Evolutionary conservation across 2,888 invertebrate genomes (phyloP).

Genomic region (Drosophila mulleri): DNA sequence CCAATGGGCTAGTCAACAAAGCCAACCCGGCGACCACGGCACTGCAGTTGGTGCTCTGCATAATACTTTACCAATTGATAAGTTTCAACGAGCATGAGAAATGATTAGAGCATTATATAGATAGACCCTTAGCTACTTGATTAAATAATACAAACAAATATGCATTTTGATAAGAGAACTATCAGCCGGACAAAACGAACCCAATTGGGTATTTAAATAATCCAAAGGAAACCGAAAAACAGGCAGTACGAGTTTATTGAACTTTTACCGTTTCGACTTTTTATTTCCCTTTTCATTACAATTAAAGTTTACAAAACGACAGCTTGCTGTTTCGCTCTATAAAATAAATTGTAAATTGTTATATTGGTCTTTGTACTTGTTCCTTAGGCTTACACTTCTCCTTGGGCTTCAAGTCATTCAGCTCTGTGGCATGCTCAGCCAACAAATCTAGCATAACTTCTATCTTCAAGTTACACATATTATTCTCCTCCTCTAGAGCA

Average conservation of each 20-base stretch:
- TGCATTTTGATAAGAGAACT: constrained; percentile 2
- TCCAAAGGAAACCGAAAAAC: constrained; percentile 4
- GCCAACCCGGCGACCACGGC: constrained; percentile 36
- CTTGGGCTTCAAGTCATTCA: constrained; percentile 71
- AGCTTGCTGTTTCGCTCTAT: background rate
- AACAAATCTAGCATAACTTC: constrained; percentile 84
- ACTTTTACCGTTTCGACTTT: background rate
- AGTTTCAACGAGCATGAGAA: constrained; percentile 44
- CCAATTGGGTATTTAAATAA: constrained; percentile 7
- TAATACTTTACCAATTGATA: constrained; percentile 53
- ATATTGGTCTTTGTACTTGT: background rate
- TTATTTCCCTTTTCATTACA: background rate
- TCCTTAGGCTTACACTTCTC: constrained; percentile 49
- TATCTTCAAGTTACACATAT: constrained; percentile 83
- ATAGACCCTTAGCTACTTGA: constrained; percentile 24
- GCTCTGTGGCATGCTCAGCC: constrained; percentile 82
- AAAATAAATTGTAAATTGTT: background rate
- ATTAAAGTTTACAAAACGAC: background rate
- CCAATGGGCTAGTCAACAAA: constrained; percentile 75
- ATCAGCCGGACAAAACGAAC: background rate
- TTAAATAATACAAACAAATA: constrained; percentile 23
- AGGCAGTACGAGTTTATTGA: background rate
- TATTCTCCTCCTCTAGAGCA: constrained; percentile 83
- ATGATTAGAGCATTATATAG: constrained; percentile 41
- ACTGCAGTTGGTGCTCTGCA: constrained; percentile 41